These are phyloP conservation scores for Megaptera novaeangliae DNA, from an alignment of 2,113 vertebrate species.

Conservation along the genomic window DNA sequence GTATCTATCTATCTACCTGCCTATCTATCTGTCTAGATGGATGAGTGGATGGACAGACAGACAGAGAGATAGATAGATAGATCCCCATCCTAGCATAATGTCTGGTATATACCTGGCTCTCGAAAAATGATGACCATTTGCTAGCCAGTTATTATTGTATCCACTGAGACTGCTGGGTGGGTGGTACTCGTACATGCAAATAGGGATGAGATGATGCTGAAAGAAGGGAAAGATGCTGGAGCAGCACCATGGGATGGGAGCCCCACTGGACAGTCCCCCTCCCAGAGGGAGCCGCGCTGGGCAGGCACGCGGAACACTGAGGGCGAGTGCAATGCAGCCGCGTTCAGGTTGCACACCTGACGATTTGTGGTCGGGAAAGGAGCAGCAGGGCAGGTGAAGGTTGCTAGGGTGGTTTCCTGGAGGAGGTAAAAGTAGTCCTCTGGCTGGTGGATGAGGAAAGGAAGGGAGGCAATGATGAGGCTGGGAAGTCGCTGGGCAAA, in stretches of 20 bases:
- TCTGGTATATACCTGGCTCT: background rate
- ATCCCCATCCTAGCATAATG: background rate
- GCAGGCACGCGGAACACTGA: accelerated
- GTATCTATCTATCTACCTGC: too few relatives aligned
- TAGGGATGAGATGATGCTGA: background rate
- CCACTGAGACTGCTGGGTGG: background rate
- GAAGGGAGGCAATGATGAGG: too few relatives aligned
- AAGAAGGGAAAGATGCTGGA: background rate
- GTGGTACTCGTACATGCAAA: background rate
- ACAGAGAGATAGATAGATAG: background rate
- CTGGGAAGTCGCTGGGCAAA: background rate
- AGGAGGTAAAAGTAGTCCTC: background rate
- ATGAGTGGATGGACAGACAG: background rate
- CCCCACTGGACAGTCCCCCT: background rate
- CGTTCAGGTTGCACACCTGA: background rate
- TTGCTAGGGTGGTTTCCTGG: background rate
- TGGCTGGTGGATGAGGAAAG: background rate
- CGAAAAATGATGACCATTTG: background rate
- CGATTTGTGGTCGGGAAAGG: background rate
- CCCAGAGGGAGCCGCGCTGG: accelerated
- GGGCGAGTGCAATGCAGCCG: background rate
- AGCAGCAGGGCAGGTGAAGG: background rate
- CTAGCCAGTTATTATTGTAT: background rate
- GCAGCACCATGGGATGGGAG: background rate
- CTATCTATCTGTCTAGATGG: background rate